Base-by-base conservation (phyloP, 2,888 invertebrate species). In the Tachina fera region DNA sequence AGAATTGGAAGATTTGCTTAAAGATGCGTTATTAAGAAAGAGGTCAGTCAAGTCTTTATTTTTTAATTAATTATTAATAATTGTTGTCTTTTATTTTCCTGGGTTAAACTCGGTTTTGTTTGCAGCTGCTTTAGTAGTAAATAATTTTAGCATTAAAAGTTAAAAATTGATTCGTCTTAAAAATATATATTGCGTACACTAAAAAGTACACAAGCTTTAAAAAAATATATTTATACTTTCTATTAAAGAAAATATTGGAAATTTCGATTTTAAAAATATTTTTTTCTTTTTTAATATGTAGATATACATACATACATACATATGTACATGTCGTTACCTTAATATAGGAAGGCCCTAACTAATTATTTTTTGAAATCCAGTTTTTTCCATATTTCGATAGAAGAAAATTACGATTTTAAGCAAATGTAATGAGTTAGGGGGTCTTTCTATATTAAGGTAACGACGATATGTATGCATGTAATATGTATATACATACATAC, bases 51-150 rank as follows among this genome's bases (percentile, higher is more conserved):
- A 41, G 16, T 53, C 16, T 1, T 11, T 19, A 19, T 41, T 45
- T 19, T 39, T 39, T 9, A 6, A 16, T 16, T 76, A 31, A 56
- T 45, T 72, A 39, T 47, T 31, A n/a, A 31, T 60, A 72, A 56
- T 31, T 43, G 11, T 47, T 77, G 49, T 77, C 47, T 39, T 43
- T 31, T 67, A 16, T 53, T 68, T 67, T 58, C 31, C 14, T 14
- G 60, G 39, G 53, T 53, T 19, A 53, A 53, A 19, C 56, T 65
- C 16, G n/a, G 16, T 63, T 53, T 58, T 61, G 67, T 67, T 58
- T 61, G 67, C 58, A 68, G 58, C 76, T 56, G 76, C 67, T 39
- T 19, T 58, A 67, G 67, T 76, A 67, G 39, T 56, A 60, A 71
- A 22, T 8, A 39, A 63, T 75, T 56, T 75, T 9, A 39, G 4